phyloP scores from a whole-genome alignment of 30 jellyfish, hydroid and myxozoan species.

The Calvadosia cruxmelitensis region DNA sequence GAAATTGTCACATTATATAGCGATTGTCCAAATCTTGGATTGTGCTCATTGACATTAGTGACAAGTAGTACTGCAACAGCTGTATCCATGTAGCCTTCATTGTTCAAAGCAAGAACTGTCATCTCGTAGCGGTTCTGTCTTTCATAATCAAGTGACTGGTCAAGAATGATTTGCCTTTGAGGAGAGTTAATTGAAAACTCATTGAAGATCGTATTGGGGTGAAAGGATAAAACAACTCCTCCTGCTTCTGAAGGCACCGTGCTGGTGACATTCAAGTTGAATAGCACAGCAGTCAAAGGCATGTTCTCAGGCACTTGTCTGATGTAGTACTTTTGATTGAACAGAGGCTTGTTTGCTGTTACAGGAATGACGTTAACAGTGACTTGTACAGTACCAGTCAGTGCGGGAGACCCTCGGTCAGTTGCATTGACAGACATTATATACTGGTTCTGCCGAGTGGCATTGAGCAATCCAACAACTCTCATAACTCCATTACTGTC shows the following conservation, averaged over 20 bases:
- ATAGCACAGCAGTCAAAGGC: conserved; percentile 5
- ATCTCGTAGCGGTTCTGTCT: conserved; percentile 26
- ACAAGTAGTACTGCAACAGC: conserved; percentile 50
- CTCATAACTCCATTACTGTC: conserved; percentile 49
- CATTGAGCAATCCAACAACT: conserved; percentile 10
- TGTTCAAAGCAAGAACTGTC: conserved; percentile 70
- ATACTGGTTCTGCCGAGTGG: conserved; percentile 8
- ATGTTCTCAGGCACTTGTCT: conserved; percentile 35
- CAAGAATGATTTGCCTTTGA: conserved; percentile 40
- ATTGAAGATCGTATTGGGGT: conserved; percentile 34
- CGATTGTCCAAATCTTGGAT: conserved; percentile 40
- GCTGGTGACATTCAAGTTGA: not conserved
- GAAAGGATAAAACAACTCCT: conserved; percentile 26
- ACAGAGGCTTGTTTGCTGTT: conserved; percentile 34
- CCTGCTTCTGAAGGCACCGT: not conserved
- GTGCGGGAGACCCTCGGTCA: conserved; percentile 24
- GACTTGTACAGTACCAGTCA: conserved; percentile 5
- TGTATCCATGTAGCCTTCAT: conserved; percentile 40
- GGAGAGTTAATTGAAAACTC: conserved; percentile 36
- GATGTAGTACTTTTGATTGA: conserved; percentile 37
- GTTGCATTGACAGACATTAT: conserved; percentile 39
- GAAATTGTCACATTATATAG: conserved; percentile 22
- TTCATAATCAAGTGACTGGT: conserved; percentile 49
- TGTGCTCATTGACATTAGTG: conserved; percentile 44
- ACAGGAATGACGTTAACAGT: conserved; percentile 9